Evolutionary conservation across 2,888 invertebrate species (phyloP), one percentile per base, ranked within the genome.

Genomic region (Pyrrhia umbra): DNA sequence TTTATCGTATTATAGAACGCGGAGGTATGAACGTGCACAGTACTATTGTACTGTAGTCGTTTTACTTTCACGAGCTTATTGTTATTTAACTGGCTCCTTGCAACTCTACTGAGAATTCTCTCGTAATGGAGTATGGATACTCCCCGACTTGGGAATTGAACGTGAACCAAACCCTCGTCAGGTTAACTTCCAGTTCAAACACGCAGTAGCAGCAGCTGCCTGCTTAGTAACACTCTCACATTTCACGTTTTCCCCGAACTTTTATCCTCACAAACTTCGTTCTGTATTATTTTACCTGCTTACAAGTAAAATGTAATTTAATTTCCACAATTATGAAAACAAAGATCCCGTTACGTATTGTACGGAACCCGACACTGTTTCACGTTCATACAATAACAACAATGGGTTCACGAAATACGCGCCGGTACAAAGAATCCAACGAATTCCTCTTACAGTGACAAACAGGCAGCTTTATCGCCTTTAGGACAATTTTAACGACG

Each of bases 401-500:
- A 13, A 16, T 15, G n/a, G 39, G 0, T 4, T 10, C 39, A 39
- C 37, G 42, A 23, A 37, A 27, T 9, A 15, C 3, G 10, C 6
- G 6, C 10, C 8, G 0, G 21, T 40, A 15, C 10, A 6, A 6
- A 54, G 18, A 54, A 42, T 30, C 18, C 4, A 2, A 50, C 23
- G 6, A 40, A 15, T 21, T 56, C 2, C 34, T 10, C 21, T 51
- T 23, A n/a, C 15, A 46, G 27, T 68, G 51, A 42, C 62, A 51
- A 71, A 73, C 50, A 57, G 13, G 34, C 40, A 27, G 42, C 52
- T 46, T 18, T 52, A 23, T 34, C 8, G 10, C 51, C 49, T 56
- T 58, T 55, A 58, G 16, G 16, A 68, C n/a, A n/a, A 55, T 58
- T 67, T 72, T 72, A 74, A 68, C 46, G 51, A 68, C 43, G 21